A percentile compares a stretch with the other conserved stretches of the same genome.
phyloP scores from a whole-genome alignment of 1,140 invertebrate species.

The Grapholita molesta region DNA sequence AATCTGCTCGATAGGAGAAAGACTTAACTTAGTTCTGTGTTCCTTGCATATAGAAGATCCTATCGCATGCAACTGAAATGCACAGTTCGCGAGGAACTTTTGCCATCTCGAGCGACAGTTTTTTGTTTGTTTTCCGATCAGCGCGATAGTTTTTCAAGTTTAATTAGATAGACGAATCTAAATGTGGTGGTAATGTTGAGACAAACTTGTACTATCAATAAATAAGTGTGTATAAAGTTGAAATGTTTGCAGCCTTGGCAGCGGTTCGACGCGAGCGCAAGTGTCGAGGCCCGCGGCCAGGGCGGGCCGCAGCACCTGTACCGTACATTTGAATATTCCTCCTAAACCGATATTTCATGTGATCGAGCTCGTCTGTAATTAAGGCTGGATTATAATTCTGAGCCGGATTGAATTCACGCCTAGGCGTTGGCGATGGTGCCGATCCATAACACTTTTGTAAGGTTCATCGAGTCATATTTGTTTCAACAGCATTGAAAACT shows the following conservation, averaged over 20 bases:
- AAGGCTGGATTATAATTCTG: constrained; percentile 63
- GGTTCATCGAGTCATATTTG: constrained; percentile 30
- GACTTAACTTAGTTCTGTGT: constrained; percentile 39
- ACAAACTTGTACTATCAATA: not conserved
- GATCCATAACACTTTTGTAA: constrained; percentile 46
- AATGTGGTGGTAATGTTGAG: not conserved
- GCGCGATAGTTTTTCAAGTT: constrained; percentile 6
- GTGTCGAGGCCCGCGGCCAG: constrained; percentile 53
- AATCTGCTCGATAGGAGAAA: constrained; percentile 56
- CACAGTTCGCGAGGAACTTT: constrained; percentile 16
- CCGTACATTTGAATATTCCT: constrained; percentile 57
- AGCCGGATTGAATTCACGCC: constrained; percentile 52
- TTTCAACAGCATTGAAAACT: constrained; percentile 26
- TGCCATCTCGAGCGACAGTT: constrained; percentile 9
- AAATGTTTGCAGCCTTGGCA: not conserved
- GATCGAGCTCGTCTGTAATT: constrained; percentile 65
- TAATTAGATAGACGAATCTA: constrained; percentile 7
- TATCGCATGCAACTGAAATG: constrained; percentile 11
- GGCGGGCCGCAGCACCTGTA: constrained; percentile 66
- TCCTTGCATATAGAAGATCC: constrained; percentile 38
- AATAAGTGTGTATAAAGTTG: not conserved
- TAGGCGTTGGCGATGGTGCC: constrained; percentile 45
- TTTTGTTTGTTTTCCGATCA: constrained; percentile 6
- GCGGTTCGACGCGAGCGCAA: constrained; percentile 31
- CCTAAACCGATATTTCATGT: constrained; percentile 72